These are phyloP conservation scores for Agapostemon virescens DNA, from an alignment of 2,888 invertebrate species.

Conservation along the genomic window DNA sequence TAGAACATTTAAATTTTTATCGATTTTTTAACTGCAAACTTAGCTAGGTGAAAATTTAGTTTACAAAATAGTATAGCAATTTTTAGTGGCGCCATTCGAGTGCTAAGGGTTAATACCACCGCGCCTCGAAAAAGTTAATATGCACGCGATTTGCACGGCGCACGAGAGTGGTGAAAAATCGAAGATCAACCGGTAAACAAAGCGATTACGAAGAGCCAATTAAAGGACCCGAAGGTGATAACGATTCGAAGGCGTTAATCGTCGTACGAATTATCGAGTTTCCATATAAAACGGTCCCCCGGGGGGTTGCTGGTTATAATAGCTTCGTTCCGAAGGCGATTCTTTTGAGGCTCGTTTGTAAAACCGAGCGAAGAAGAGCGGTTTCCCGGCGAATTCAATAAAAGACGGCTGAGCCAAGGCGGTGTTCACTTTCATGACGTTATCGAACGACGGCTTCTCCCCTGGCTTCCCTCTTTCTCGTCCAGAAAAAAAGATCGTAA, in stretches of 20 bases:
- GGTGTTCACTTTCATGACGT: conserved; percentile 64
- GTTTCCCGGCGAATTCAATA: conserved; percentile 64
- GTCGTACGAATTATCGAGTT: conserved; percentile 37
- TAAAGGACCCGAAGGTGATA: not conserved
- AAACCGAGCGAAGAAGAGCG: conserved; percentile 55
- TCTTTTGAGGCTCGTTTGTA: conserved; percentile 55
- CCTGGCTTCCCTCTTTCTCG: conserved; percentile 21
- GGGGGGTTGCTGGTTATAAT: conserved; percentile 25
- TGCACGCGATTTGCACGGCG: no score
- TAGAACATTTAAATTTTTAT: no score
- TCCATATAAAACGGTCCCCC: conserved; percentile 33
- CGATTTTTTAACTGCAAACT: no score
- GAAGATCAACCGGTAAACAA: not conserved
- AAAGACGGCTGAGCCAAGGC: conserved; percentile 55
- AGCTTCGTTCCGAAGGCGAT: conserved; percentile 36
- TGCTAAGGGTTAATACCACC: no score
- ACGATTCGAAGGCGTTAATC: conserved; percentile 37
- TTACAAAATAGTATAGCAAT: no score
- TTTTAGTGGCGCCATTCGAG: no score
- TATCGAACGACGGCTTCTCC: conserved; percentile 56
- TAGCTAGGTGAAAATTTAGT: no score
- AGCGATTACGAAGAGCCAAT: not conserved
- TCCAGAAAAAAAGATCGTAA: conserved; percentile 57
- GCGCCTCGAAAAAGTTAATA: no score
- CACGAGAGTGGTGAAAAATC: no score